These are phyloP conservation scores for Tragulus kanchil DNA, from an alignment of 2,113 vertebrate species.

Conservation along the genomic window DNA sequence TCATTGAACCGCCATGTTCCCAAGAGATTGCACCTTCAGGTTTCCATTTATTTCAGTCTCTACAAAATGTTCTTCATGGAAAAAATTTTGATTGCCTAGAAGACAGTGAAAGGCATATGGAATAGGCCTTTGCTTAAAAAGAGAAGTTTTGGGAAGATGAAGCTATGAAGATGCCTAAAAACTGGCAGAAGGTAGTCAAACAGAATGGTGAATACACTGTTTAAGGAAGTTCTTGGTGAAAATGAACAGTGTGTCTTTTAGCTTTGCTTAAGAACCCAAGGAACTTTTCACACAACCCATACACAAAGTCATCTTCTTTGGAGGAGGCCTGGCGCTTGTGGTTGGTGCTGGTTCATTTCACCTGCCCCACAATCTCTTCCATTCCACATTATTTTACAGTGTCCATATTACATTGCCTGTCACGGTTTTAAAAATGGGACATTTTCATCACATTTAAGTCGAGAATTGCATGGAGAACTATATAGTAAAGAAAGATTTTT, in stretches of 20 bases:
- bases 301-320: no score
- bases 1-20: not conserved
- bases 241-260: not conserved
- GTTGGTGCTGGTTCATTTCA: not conserved
- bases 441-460: not conserved
- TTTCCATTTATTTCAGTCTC: not conserved
- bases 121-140: no score
- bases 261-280: not conserved
- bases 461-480: not conserved
- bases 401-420: not conserved
- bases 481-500: not conserved
- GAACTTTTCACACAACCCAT: no score
- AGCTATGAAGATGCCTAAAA: no score
- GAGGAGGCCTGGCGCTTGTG: not conserved
- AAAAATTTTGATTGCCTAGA: not conserved
- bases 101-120: not conserved
- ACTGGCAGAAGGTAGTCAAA: no score
- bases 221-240: not conserved
- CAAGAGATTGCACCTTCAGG: not conserved
- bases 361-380: not conserved
- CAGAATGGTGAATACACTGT: not conserved
- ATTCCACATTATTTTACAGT: not conserved
- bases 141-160: no score
- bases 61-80: not conserved
- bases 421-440: not conserved